phyloP scores from a whole-genome alignment of 1,140 invertebrate species.

The Drosophila sucinea region DNA sequence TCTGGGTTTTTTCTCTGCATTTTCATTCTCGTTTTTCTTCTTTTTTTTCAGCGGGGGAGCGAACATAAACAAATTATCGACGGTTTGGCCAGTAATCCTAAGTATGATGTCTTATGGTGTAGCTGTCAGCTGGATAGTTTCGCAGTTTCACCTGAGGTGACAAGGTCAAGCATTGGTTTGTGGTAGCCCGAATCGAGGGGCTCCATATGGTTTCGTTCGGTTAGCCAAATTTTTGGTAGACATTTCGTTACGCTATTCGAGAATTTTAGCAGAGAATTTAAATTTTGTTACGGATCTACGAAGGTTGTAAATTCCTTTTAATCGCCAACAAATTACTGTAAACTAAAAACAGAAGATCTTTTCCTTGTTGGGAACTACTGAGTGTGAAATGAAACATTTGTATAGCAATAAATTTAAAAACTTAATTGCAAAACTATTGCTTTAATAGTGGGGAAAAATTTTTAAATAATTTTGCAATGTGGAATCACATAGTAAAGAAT shows the following conservation, averaged over 20 bases:
- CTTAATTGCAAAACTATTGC: too few species aligned
- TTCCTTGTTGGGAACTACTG: too few species aligned
- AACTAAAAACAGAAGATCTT: too few species aligned
- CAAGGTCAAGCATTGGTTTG: constrained; percentile 53
- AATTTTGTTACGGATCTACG: neutral
- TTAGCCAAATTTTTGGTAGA: constrained; percentile 23
- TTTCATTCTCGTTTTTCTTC: constrained; percentile 6
- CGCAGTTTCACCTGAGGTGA: constrained; percentile 49
- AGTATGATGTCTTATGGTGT: constrained; percentile 62
- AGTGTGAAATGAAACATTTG: too few species aligned
- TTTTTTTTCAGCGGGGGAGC: constrained; percentile 36
- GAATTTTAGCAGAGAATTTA: neutral
- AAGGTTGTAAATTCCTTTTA: neutral
- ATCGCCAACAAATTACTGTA: neutral
- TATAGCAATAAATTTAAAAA: too few species aligned
- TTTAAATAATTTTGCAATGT: too few species aligned
- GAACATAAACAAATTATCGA: constrained; percentile 74
- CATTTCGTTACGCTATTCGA: constrained; percentile 22
- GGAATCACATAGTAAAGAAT: too few species aligned
- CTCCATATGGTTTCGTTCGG: constrained; percentile 13
- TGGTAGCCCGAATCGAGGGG: neutral
- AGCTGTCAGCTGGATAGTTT: constrained; percentile 44
- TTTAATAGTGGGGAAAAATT: too few species aligned
- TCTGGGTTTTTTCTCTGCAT: constrained; percentile 4
- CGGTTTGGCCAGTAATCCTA: constrained; percentile 45